These are phyloP conservation scores for Archivesica marissinica DNA, from an alignment of 1,140 invertebrate species.

Conservation along the genomic window DNA sequence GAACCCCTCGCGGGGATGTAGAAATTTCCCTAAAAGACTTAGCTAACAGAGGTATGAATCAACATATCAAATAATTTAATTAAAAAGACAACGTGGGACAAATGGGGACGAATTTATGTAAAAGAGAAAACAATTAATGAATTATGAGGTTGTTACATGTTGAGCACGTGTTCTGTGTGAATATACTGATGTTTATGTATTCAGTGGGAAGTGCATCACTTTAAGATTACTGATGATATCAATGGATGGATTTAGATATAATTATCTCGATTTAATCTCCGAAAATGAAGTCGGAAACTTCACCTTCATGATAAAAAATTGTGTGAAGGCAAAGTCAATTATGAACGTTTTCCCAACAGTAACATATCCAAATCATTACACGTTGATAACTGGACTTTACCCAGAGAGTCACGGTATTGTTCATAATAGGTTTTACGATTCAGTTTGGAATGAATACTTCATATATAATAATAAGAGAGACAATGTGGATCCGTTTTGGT, in stretches of 20 bases:
- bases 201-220: neutral
- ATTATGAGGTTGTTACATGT: too few relatives aligned
- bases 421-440: constrained; percentile 88
- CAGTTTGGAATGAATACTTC: constrained; percentile 81
- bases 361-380: constrained; percentile 92
- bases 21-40: too few relatives aligned
- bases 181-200: neutral
- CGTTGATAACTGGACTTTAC: constrained; percentile 89
- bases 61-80: too few relatives aligned
- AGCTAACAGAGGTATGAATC: too few relatives aligned
- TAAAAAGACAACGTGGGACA: too few relatives aligned
- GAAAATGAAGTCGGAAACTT: constrained; percentile 67
- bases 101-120: too few relatives aligned
- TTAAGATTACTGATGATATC: constrained; percentile 74
- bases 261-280: constrained; percentile 65
- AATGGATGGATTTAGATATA: constrained; percentile 79
- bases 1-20: too few relatives aligned
- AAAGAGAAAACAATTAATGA: too few relatives aligned
- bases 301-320: constrained; percentile 71
- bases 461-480: constrained; percentile 73
- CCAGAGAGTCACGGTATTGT: constrained; percentile 90
- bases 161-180: too few relatives aligned
- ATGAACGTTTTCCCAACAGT: constrained; percentile 88
- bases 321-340: constrained; percentile 67
- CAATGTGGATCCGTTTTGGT: constrained; percentile 69